A percentile compares a stretch with the other conserved stretches of the same genome.
phyloP scores from a whole-genome alignment of 2,797 vertebrate genomes.

The Syndactyla subalaris region DNA sequence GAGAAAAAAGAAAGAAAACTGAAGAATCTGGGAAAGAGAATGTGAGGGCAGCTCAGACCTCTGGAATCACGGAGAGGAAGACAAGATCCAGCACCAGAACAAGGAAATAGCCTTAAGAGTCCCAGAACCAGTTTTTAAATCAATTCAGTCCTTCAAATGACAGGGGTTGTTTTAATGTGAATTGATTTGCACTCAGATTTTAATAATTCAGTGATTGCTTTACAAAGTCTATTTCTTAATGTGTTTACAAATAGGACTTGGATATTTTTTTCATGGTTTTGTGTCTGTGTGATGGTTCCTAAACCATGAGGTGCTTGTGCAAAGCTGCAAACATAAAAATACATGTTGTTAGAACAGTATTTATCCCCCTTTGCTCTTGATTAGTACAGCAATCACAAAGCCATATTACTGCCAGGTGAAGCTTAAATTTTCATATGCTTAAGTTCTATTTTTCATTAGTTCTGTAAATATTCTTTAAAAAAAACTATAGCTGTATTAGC shows the following conservation, averaged over 20 bases:
- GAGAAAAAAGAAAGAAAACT: slow-evolving; percentile 18
- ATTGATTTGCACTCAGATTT: slow-evolving; percentile 11
- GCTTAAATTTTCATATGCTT: not conserved
- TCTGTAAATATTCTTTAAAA: slow-evolving; percentile 55
- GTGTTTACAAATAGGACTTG: not conserved
- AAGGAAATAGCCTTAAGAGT: not conserved
- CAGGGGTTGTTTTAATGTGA: not conserved
- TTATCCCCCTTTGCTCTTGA: not conserved
- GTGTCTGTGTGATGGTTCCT: not conserved
- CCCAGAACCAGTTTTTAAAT: not conserved
- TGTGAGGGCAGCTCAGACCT: not conserved
- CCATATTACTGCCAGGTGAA: not conserved
- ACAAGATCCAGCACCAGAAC: slow-evolving; percentile 56
- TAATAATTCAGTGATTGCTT: not conserved
- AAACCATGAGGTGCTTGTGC: not conserved
- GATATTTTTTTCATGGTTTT: not conserved
- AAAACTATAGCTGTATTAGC: not conserved
- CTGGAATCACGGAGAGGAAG: not conserved
- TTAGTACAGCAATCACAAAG: not conserved
- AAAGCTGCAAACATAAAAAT: not conserved
- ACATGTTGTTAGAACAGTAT: not conserved
- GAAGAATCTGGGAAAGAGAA: not conserved
- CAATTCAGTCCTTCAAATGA: not conserved
- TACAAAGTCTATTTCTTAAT: not conserved
- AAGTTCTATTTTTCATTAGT: not conserved